Base-by-base conservation (phyloP, 92 coral and sea anemone genomes). In the Palythoa grandiflora region DNA sequence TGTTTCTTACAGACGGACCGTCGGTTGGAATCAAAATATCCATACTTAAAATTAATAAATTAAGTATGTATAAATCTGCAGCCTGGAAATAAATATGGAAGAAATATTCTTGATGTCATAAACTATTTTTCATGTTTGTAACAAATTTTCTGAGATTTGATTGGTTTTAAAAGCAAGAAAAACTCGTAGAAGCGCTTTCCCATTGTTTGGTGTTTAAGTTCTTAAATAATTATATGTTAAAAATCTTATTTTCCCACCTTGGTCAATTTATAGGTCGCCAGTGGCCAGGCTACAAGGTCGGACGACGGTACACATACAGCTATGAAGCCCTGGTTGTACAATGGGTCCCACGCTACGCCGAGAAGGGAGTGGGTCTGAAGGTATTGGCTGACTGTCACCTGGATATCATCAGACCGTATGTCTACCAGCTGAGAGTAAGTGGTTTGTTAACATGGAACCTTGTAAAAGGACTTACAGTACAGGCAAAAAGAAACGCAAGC, bases 351-450 rank as follows among this genome's bases (percentile, higher is more conserved):
- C 90, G 91, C 13, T 92, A 91, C 35, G 86, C 98, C 9, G 44
- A 84, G 57, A 92, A 92, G 86, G 90, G 89, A 52, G 76, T 97
- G 73, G 99, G 98, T 47, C 88, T 97, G 91, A 88, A 80, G 89
- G 28, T 95, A 61, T 78, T 48, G 20, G 92, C 96, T 9, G 75
- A 87, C 12, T 92, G 89, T 61, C 95, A 95, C 68, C 71, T 95
- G 73, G 94, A 92, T 20, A 84, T 85, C 19, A 44, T 93, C 72
- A 87, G 55, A 71, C 72, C 36, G 50, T 68, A 73, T 14, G 83
- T 73, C 47, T 65, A 91, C 35, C 93, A 90, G 81, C 54, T 95
- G 54, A 92, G 88, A 95, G 99, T 96, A 6, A 78, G 92, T 65
- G 66, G 15, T 36, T 36, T 1, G 21, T 20, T 10, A 9, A 65